Evolutionary conservation across 2,888 invertebrate species (phyloP).

Genomic region (Nezara viridula): DNA sequence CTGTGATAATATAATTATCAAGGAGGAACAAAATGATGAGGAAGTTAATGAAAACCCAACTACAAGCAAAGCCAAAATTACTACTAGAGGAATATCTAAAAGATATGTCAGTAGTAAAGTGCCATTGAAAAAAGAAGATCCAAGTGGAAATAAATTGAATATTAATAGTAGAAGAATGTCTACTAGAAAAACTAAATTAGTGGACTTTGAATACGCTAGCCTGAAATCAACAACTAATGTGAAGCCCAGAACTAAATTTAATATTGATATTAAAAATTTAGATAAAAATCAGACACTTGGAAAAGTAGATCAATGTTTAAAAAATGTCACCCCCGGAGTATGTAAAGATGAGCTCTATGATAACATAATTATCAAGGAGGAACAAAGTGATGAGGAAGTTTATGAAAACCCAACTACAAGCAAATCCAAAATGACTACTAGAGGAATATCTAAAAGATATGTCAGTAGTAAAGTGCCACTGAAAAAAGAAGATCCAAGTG

Average conservation of each 20-base stretch:
- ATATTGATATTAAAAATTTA: neutral
- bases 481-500: too few relatives aligned
- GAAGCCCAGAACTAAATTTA: neutral
- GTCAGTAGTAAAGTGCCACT: too few relatives aligned
- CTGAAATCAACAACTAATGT: neutral
- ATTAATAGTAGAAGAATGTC: too few relatives aligned
- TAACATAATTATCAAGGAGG: neutral
- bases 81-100: too few relatives aligned
- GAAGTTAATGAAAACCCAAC: neutral
- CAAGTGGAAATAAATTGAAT: too few relatives aligned
- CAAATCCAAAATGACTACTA: too few relatives aligned
- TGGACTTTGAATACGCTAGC: neutral
- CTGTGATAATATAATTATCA: neutral
- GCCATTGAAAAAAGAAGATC: too few relatives aligned
- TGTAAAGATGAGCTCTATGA: neutral
- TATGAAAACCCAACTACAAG: neutral
- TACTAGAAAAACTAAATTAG: too few relatives aligned
- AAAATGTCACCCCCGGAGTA: neutral
- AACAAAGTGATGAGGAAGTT: neutral
- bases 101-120: too few relatives aligned
- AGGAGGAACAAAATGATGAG: neutral
- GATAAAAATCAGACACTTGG: neutral
- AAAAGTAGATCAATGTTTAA: neutral
- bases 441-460: too few relatives aligned
- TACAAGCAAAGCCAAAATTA: too few relatives aligned